These are phyloP conservation scores for Cryptotis parvus DNA, from an alignment of 2,113 vertebrate genomes.

Conservation along the genomic window DNA sequence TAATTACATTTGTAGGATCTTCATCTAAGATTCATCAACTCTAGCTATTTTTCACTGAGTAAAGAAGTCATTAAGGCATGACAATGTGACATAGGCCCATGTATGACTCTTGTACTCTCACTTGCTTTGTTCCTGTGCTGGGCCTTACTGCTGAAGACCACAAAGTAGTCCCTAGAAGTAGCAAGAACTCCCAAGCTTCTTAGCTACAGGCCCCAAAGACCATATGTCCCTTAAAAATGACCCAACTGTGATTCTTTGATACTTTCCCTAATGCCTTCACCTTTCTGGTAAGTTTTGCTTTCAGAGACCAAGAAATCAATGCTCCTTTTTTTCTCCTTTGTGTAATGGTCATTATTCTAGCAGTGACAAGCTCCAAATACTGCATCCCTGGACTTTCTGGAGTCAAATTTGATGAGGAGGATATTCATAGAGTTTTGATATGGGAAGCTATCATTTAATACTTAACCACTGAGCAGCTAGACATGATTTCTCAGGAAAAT, in stretches of 20 bases:
- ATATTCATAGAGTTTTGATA: background rate
- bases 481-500: background rate
- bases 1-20: background rate
- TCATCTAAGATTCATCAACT: slow-evolving; percentile 17
- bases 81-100: background rate
- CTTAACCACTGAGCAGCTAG: background rate
- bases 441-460: background rate
- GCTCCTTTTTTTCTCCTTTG: background rate
- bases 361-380: background rate
- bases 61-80: background rate
- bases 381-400: background rate
- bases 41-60: background rate
- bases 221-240: background rate
- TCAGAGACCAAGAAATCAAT: background rate
- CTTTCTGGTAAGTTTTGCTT: background rate
- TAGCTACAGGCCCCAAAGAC: background rate
- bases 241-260: background rate
- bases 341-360: background rate
- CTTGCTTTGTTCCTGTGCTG: background rate
- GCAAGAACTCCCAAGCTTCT: background rate
- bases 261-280: background rate
- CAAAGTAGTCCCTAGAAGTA: background rate
- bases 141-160: background rate
- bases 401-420: background rate
- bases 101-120: background rate